Conservation (phyloP, 2,888 invertebrate species). For the Artemia sinica region DNA sequence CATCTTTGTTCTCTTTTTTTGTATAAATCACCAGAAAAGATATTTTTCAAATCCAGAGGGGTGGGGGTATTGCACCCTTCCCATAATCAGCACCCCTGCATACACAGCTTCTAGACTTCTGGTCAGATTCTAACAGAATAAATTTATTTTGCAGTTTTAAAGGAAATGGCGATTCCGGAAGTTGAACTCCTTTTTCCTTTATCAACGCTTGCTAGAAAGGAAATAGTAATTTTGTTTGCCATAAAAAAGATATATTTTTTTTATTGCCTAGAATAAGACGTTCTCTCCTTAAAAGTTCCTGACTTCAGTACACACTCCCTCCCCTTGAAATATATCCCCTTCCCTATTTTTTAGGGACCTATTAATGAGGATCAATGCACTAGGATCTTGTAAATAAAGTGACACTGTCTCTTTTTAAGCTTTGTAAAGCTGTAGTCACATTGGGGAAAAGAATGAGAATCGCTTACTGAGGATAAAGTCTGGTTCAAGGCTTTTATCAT, state of each 20-base stretch:
- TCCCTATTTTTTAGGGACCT: not conserved
- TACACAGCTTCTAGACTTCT: too few relatives aligned
- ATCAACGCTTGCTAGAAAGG: not conserved
- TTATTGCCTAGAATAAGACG: not conserved
- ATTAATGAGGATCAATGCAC: slow-evolving; percentile 13
- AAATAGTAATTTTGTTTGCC: not conserved
- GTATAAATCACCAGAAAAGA: too few relatives aligned
- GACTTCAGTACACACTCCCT: not conserved
- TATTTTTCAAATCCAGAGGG: too few relatives aligned
- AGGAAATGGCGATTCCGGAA: too few relatives aligned
- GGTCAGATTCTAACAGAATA: too few relatives aligned
- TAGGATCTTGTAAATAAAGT: slow-evolving; percentile 16
- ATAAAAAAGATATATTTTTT: not conserved
- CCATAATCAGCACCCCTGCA: too few relatives aligned
- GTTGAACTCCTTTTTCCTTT: too few relatives aligned
- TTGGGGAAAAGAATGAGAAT: slow-evolving; percentile 17
- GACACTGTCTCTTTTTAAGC: not conserved
- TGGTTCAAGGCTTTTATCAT: slow-evolving; percentile 14
- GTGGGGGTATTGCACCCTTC: too few relatives aligned
- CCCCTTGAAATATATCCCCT: not conserved
- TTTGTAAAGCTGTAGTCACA: too few relatives aligned
- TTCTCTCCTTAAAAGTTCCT: not conserved
- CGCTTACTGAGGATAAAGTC: not conserved
- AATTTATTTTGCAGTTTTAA: too few relatives aligned
- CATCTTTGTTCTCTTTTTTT: too few relatives aligned